A percentile compares a stretch with the other conserved stretches of the same genome.
Evolutionary conservation across 2,888 invertebrate species (phyloP).

Genomic region (Anodontia alba): DNA sequence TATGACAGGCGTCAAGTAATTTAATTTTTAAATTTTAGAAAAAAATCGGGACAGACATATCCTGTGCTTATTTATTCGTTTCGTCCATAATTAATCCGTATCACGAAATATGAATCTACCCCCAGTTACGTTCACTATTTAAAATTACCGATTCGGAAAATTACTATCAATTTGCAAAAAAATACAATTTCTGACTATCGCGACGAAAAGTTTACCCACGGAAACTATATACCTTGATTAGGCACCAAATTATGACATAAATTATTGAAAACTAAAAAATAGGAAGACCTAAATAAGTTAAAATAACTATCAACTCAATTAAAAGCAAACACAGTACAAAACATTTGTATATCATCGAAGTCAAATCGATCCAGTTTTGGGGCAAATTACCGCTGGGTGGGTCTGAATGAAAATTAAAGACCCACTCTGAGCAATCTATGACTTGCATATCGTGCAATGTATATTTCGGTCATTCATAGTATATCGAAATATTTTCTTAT

Average conservation of each 20-base stretch:
- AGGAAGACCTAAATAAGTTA: neutral
- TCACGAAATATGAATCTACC: constrained; percentile 12
- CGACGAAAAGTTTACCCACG: neutral
- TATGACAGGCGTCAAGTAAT: constrained; percentile 19
- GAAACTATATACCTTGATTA: constrained; percentile 9
- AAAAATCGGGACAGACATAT: neutral
- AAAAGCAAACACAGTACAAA: no score
- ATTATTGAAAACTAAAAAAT: neutral
- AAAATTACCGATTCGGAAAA: neutral
- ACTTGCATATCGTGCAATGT: no score
- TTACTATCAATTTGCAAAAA: constrained; percentile 5
- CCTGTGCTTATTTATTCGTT: constrained; percentile 9
- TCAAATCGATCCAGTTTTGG: neutral
- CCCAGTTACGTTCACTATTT: neutral
- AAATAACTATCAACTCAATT: constrained; percentile 2
- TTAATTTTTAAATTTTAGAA: neutral
- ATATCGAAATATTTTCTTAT: no score
- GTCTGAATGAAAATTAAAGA: neutral
- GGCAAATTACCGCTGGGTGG: neutral
- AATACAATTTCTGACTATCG: no score
- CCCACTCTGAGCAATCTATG: neutral
- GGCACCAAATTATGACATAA: constrained; percentile 10
- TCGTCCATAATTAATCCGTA: constrained; percentile 7
- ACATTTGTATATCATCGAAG: neutral
- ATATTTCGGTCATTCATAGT: no score